These are phyloP conservation scores for Helleia helle DNA, from an alignment of 2,888 invertebrate species.

Conservation along the genomic window DNA sequence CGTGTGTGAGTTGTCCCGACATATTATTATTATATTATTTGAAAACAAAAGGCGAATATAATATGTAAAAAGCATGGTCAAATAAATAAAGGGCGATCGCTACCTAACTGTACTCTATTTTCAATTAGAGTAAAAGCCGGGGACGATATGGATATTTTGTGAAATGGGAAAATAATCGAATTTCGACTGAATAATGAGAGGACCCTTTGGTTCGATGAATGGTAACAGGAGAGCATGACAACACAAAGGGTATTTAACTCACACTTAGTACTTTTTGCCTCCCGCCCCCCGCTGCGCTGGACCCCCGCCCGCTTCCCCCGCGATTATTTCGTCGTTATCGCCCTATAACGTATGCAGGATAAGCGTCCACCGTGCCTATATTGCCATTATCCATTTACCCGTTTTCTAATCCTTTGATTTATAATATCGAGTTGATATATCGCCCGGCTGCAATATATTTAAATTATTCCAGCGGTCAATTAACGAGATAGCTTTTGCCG, in stretches of 20 bases:
- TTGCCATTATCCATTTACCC: slow-evolving; percentile 64
- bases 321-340: slow-evolving; percentile 69
- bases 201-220: slow-evolving; percentile 54
- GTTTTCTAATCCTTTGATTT: slow-evolving; percentile 70
- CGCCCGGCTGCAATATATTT: slow-evolving; percentile 64
- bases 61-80: slow-evolving; percentile 28
- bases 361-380: slow-evolving; percentile 38
- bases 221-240: slow-evolving; percentile 51
- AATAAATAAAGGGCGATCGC: slow-evolving; percentile 44
- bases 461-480: slow-evolving; percentile 70
- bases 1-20: too few relatives aligned
- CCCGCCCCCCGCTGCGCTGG: slow-evolving; percentile 39
- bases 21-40: too few relatives aligned
- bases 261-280: slow-evolving; percentile 70
- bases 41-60: slow-evolving; percentile 9
- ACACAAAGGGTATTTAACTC: slow-evolving; percentile 73
- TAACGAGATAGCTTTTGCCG: slow-evolving; percentile 62
- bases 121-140: slow-evolving; percentile 67
- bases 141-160: slow-evolving; percentile 71
- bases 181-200: slow-evolving; percentile 71
- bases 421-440: slow-evolving; percentile 62
- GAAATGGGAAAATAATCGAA: slow-evolving; percentile 74
- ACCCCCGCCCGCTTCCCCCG: slow-evolving; percentile 32
- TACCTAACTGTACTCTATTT: slow-evolving; percentile 52
- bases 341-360: slow-evolving; percentile 68